Base-by-base conservation (phyloP, 1,140 invertebrate species). In the Sarcophaga bullata region DNA sequence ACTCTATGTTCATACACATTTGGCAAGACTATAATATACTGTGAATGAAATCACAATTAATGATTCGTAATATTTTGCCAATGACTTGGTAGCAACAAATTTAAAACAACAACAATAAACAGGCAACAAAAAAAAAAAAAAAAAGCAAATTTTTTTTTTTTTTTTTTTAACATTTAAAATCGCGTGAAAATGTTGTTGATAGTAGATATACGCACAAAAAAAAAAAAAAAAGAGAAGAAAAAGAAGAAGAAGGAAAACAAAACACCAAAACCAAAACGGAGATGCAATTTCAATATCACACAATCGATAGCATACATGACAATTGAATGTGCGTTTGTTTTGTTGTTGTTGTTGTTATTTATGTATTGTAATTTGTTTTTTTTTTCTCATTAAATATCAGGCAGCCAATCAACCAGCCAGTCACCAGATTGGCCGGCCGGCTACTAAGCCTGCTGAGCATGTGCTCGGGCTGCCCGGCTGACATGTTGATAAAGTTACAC, bases 1-100 rank as follows among this genome's bases (percentile, higher is more conserved):
- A 37, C 25, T 2, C 25, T 4, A 37, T 37, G 25, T 37, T n/a
- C n/a, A n/a, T n/a, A n/a, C n/a, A n/a, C n/a, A 37, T 37, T 37
- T 37, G 25, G 25, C n/a, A 58, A 58, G 54, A 58, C 54, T 58
- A n/a, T 58, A n/a, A 58, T 37, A 37, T 37, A 37, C 25, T 37
- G 25, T 58, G 13, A 58, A 58, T 58, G 13, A 15, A 58, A n/a
- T 58, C 54, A 58, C 15, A 58, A 13, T 58, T 58, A 58, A 58
- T 58, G 54, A 58, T 58, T 13, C 54, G 54, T 58, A 58, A 58
- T 58, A 58, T 58, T 58, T 58, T 58, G 54, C 54, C 54, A 58
- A 58, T 58, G n/a, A 11, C 54, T 58, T 58, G 54, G 25, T 1
- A 58, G 54, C 13, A 58, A n/a, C 13, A n/a, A 37, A 37, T 37